These are phyloP conservation scores for Seira sanloemensis DNA, from an alignment of 2,888 invertebrate genomes.

Conservation along the genomic window DNA sequence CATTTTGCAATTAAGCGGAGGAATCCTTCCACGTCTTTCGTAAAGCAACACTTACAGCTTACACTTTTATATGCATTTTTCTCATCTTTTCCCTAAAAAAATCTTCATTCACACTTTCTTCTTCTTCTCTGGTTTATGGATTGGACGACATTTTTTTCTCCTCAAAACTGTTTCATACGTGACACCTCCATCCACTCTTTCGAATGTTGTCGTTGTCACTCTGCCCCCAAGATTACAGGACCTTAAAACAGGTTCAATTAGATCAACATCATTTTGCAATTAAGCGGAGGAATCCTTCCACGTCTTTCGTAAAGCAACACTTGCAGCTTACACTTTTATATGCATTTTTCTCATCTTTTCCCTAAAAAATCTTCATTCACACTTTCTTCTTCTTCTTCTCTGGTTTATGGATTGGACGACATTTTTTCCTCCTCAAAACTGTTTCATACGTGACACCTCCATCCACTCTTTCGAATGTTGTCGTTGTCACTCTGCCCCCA, in stretches of 20 bases:
- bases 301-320: conserved; percentile 2
- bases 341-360: background rate
- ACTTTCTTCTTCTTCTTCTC: background rate
- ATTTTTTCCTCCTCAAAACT: background rate
- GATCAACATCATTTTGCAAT: conserved; percentile 74
- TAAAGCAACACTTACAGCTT: background rate
- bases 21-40: conserved; percentile 55
- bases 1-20: conserved; percentile 73
- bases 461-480: too few relatives aligned
- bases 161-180: background rate
- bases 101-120: background rate
- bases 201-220: too few relatives aligned
- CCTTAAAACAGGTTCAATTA: conserved; percentile 72
- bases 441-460: background rate
- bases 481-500: background rate
- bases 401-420: background rate
- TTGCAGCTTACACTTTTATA: background rate
- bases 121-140: background rate
- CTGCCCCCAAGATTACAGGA: background rate
- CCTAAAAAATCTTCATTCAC: conserved; percentile 13
- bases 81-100: background rate
- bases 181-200: background rate
- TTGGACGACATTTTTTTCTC: conserved; percentile 7
- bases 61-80: background rate
- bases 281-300: conserved; percentile 69